These are phyloP conservation scores for Drosophila eohydei DNA, from an alignment of 2,888 invertebrate species.

Conservation along the genomic window DNA sequence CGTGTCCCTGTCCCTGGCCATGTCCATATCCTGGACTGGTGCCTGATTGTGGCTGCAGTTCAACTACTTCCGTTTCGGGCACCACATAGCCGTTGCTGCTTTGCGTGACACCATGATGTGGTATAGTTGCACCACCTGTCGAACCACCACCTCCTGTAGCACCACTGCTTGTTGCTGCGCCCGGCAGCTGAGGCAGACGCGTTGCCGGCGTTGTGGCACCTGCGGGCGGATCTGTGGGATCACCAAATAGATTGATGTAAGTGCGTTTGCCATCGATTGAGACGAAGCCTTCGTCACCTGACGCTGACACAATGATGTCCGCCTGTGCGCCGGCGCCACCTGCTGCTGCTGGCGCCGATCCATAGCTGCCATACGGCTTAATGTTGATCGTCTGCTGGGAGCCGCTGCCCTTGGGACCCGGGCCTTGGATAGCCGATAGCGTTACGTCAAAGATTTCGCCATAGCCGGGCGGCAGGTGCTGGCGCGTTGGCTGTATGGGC, in stretches of 20 bases:
- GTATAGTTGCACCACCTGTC: constrained; percentile 37
- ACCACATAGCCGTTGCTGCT: constrained; percentile 88
- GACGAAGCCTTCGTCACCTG: constrained; percentile 93
- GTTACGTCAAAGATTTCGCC: constrained; percentile 95
- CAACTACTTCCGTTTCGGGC: constrained; percentile 87
- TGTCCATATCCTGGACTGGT: constrained; percentile 84
- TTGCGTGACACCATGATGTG: constrained; percentile 68
- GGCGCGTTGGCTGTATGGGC: constrained; percentile 84
- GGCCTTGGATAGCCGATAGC: constrained; percentile 94
- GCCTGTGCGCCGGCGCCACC: constrained; percentile 70
- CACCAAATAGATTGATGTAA: constrained; percentile 93
- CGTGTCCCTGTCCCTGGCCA: constrained; percentile 1
- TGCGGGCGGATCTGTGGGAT: constrained; percentile 85
- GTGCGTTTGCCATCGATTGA: constrained; percentile 96
- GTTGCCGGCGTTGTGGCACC: constrained; percentile 82
- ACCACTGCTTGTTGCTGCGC: constrained; percentile 61
- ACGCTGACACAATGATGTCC: constrained; percentile 92
- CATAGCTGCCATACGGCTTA: constrained; percentile 82
- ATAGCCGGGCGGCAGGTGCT: constrained; percentile 86
- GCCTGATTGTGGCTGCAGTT: constrained; percentile 83
- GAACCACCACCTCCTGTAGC: constrained; percentile 19
- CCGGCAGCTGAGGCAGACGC: constrained; percentile 81
- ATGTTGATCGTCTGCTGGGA: constrained; percentile 85
- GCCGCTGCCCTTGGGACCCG: constrained; percentile 86
- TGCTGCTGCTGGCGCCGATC: constrained; percentile 65